Evolutionary conservation across 2,888 invertebrate genomes (phyloP).

Genomic region (Morpho achilles): DNA sequence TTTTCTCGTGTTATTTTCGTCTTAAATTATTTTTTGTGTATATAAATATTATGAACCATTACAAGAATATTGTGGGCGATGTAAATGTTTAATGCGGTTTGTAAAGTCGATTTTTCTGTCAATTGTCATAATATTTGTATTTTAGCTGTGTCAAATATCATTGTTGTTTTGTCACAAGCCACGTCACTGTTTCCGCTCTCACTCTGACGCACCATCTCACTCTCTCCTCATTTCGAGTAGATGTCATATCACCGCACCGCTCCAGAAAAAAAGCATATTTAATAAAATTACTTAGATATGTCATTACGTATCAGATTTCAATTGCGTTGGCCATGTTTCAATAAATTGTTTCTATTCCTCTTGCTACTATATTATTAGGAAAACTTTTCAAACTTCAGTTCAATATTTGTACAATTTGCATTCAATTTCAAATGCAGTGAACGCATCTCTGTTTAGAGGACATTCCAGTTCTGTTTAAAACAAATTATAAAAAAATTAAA

Average conservation of each 20-base stretch:
- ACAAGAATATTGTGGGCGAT: background rate
- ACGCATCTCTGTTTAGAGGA: too few species aligned
- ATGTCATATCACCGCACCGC: conserved; percentile 38
- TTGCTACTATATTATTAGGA: too few species aligned
- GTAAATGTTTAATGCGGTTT: background rate
- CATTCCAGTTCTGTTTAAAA: too few species aligned
- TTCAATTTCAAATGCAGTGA: too few species aligned
- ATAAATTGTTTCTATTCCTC: background rate
- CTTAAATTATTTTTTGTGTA: conserved; percentile 13
- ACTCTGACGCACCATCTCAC: conserved; percentile 75
- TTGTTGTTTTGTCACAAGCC: conserved; percentile 56
- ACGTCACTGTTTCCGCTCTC: conserved; percentile 76
- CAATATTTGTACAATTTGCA: too few species aligned
- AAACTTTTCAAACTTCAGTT: too few species aligned
- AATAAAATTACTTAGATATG: background rate
- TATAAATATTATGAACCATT: conserved; percentile 25
- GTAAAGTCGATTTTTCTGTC: background rate
- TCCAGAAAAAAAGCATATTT: conserved; percentile 18
- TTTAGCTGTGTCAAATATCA: conserved; percentile 23
- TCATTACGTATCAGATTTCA: background rate
- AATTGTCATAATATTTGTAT: conserved; percentile 25
- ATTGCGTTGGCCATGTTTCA: conserved; percentile 13
- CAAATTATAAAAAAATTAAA: too few species aligned
- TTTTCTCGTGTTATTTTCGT: conserved; percentile 20
- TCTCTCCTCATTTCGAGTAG: conserved; percentile 68